phyloP scores from a whole-genome alignment of 2,888 invertebrate genomes.

The Ommatoiulus sabulosus region DNA sequence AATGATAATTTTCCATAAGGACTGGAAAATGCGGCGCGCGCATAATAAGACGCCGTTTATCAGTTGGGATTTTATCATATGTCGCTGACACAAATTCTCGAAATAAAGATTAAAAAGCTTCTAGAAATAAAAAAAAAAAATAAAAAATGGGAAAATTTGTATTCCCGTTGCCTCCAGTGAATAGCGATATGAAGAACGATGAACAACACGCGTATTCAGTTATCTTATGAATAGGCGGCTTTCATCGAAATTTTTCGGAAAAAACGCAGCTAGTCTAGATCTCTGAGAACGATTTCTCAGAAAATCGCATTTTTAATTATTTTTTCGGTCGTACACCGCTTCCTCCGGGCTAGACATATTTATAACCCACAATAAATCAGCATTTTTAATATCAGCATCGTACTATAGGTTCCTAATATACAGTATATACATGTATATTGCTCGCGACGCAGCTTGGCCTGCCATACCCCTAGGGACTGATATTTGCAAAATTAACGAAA shows the following conservation, averaged over 20 bases:
- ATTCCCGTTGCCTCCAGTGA: slow-evolving; percentile 34
- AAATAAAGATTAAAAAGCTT: neutral
- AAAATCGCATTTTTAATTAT: slow-evolving; percentile 20
- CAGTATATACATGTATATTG: too few relatives aligned
- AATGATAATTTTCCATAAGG: too few relatives aligned
- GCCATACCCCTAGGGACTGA: neutral
- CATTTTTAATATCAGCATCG: slow-evolving; percentile 32
- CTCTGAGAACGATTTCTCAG: neutral
- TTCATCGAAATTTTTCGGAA: slow-evolving; percentile 23
- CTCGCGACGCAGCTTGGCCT: neutral
- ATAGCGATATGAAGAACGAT: neutral
- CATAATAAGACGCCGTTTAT: neutral
- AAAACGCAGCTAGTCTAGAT: neutral
- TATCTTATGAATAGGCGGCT: neutral
- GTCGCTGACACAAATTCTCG: neutral
- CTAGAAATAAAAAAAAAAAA: neutral
- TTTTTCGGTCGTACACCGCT: neutral
- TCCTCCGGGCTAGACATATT: slow-evolving; percentile 15
- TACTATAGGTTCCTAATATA: neutral
- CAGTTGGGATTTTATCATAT: neutral
- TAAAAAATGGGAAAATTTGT: neutral
- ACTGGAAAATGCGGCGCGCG: too few relatives aligned
- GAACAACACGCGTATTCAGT: neutral
- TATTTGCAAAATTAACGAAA: slow-evolving; percentile 6
- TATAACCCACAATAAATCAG: slow-evolving; percentile 26